Base-by-base conservation (phyloP, 2,797 vertebrate genomes). In the Delichon dasypus region DNA sequence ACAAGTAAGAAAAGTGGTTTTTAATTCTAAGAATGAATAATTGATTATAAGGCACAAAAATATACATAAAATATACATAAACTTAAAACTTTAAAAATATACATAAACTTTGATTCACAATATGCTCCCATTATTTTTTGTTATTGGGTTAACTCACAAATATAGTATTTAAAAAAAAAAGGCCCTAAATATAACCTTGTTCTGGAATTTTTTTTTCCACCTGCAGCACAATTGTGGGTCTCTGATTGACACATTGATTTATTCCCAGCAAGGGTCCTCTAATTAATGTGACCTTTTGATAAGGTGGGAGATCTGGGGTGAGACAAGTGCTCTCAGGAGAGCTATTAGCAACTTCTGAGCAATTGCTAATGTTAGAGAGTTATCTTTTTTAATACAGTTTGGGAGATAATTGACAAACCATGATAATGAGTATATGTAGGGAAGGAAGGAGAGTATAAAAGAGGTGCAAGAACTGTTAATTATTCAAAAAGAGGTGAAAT, bases 221-320 rank as follows among this genome's bases (percentile, higher is more conserved):
- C 54, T 94, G 80, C 83, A 95, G 87, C 89, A 97, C 90, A 91
- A 64, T 74, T 90, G 90, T 96, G 85, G 85, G 87, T 84, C 74
- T 93, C 85, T 96, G 95, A 97, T 20, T 97, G 97, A 97, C 97
- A 95, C 81, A 97, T 95, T 97, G 97, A 97, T 97, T 97, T 97
- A 96, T 96, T 97, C 97, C 81, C 96, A 91, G 94, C 95, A 96
- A 97, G 96, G 86, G 95, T 97, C 93, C 94, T 97, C 81, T 98
- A 98, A 98, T 98, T 98, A 98, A 95, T 74, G 76, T 98, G 98
- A 98, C 97, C 98, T 98, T 98, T 98, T 90, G 95, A 97, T 97
- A 97, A 97, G 97, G 94, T 97, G 92, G 94, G 92, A 96, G 95
- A 95, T 97, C 96, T 38, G 91, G 89, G 95, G 92, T 96, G 93